Evolutionary conservation across 2,888 invertebrate species (phyloP), one percentile per base, ranked within the genome.

Genomic region (Synanthedon formicaeformis): DNA sequence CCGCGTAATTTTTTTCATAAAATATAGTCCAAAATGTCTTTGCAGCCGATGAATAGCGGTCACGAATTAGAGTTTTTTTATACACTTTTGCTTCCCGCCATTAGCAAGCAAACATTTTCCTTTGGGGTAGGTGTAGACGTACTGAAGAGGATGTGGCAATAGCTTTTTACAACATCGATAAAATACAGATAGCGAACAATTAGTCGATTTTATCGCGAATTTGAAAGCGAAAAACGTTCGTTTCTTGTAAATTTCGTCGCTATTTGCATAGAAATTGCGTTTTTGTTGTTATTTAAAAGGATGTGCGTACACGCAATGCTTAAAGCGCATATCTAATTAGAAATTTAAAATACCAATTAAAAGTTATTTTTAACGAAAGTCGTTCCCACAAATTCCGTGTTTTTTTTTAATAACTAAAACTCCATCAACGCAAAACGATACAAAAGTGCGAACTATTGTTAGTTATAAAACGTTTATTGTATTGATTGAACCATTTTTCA

Each of bases 401-500:
- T 62, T 64, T 59, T 62, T 67, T 67, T 52, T 52, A 60, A 61
- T 63, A 64, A 61, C 57, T 57, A 58, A 54, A 55, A 62, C 57
- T 57, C 63, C 45, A 45, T 13, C 45, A 45, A 45, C 45, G 45
- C n/a, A 45, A 45, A 2, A 45, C 45, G n/a, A 45, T 45, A 45
- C 45, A 45, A 49, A 16, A 49, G 10, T 49, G 49, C 49, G 50
- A 55, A 53, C 54, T 52, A 55, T 55, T 56, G 54, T 56, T 56
- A 50, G 53, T 51, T 51, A 34, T 34, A 67, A 67, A 70, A 66
- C 66, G 63, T 64, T 66, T 64, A 72, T 66, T 70, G 67, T 75
- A 75, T 75, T 72, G 78, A 79, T 75, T 77, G 73, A 75, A 78
- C 78, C 77, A 80, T 81, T 78, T 82, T 80, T 82, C 76, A 79